phyloP scores from a whole-genome alignment of 2,113 vertebrate species.

The Ophiodon elongatus region DNA sequence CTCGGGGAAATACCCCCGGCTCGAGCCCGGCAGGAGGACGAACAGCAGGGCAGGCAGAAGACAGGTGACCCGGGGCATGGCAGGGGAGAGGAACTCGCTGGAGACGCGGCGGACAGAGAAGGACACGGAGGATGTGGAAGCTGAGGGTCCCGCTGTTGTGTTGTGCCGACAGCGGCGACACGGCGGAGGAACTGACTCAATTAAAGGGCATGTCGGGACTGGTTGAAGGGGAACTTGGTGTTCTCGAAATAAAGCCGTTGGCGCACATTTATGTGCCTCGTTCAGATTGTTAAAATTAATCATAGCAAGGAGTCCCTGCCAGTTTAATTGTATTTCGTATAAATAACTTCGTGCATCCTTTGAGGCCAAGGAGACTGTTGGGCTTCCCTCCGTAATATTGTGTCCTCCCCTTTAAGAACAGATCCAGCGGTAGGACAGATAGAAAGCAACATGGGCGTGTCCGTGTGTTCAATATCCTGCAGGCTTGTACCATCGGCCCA shows the following conservation, averaged over 20 bases:
- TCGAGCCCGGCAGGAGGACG: conserved; percentile 72
- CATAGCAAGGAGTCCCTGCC: rapidly evolving
- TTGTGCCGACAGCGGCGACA: conserved; percentile 70
- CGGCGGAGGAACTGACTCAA: conserved; percentile 48
- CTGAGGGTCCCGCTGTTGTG: conserved; percentile 58
- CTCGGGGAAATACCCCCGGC: conserved; percentile 88
- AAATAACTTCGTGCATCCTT: rapidly evolving
- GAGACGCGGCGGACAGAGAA: conserved; percentile 49
- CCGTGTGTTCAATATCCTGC: neutral
- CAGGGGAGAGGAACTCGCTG: conserved; percentile 42
- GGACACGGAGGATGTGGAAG: conserved; percentile 28
- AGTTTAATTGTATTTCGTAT: too few species aligned
- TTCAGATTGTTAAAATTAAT: neutral
- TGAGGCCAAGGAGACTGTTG: rapidly evolving
- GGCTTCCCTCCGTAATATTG: neutral
- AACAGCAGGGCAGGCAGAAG: conserved; percentile 73
- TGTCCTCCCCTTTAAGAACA: conserved; percentile 73
- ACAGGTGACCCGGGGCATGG: conserved; percentile 74
- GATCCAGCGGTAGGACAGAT: conserved; percentile 37
- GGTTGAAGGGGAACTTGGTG: conserved; percentile 13
- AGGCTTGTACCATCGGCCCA: neutral
- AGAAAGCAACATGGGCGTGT: conserved; percentile 49
- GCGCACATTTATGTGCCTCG: neutral
- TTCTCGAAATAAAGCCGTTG: neutral
- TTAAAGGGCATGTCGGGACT: conserved; percentile 69